Evolutionary conservation across 2,113 vertebrate genomes (phyloP).

Genomic region (Ursus arctos): DNA sequence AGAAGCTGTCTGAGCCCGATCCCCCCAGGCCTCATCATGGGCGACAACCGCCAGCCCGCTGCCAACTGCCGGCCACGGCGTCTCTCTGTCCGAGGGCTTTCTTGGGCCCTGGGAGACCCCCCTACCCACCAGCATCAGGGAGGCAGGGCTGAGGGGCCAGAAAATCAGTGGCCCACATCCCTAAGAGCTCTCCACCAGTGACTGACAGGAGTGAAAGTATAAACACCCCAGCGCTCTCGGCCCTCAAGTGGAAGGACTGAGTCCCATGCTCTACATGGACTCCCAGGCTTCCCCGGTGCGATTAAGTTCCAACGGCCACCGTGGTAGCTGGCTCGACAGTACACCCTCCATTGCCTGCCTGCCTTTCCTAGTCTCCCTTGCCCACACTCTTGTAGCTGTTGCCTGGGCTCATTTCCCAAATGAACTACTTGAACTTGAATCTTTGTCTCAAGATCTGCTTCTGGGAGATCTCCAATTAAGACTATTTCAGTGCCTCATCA

Average conservation of each 20-base stretch:
- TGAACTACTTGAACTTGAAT: constrained; percentile 30
- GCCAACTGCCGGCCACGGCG: not conserved
- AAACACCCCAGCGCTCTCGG: not conserved
- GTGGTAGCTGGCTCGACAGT: not conserved
- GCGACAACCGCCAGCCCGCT: not conserved
- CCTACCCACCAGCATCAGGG: too few relatives aligned
- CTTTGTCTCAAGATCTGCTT: not conserved
- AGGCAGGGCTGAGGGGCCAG: not conserved
- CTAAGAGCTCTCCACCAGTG: not conserved
- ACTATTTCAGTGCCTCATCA: not conserved
- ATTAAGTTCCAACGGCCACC: not conserved
- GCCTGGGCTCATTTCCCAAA: not conserved
- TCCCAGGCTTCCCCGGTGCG: not conserved
- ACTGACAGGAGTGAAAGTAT: not conserved
- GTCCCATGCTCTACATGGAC: not conserved
- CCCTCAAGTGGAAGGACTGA: not conserved
- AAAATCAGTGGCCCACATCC: not conserved
- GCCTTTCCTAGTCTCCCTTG: not conserved
- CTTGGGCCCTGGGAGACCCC: not conserved
- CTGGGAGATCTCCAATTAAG: not conserved
- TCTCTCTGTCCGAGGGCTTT: not conserved
- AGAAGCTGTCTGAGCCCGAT: not conserved
- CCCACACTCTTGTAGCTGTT: not conserved
- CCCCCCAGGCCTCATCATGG: not conserved
- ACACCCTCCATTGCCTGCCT: not conserved